Evolutionary conservation across 2,113 vertebrate genomes (phyloP), one percentile per base, ranked within the genome.

Genomic region (Pseudopipra pipra): DNA sequence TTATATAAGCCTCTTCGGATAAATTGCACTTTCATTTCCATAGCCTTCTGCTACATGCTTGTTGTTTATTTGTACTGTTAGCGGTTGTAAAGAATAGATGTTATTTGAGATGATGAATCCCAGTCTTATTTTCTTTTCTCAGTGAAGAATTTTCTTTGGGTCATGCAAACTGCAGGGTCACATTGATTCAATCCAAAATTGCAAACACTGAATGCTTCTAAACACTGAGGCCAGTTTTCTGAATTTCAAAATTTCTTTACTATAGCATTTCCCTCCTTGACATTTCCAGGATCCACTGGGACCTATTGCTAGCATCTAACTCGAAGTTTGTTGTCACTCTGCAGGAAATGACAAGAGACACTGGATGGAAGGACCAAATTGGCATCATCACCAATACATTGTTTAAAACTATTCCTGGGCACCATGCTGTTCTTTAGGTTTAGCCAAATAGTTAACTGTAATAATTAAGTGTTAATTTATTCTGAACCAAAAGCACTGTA

Each of bases 1-100:
- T 96, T 89, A 82, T 37, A 49, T 94, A 89, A 82, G 22, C 15
- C 72, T 87, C 77, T 85, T 92, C 54, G 73, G 41, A 87, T 91
- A 47, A 91, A 78, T 82, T 79, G 52, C 46, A 33, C 24, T 94
- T 95, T 75, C 76, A 74, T 93, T 81, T 75, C 35, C 18, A 15
- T n/a, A 79, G 71, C n/a, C 25, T 74, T 71, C 61, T 93, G 33
- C 62, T 89, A 46, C 0, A 0, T 90, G 59, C 41, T 85, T 76
- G 30, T 79, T 93, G 43, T 92, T 95, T 89, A 68, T 87, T 87
- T 39, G 12, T 91, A 49, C 33, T 88, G 27, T 83, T 93, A 90
- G 41, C 77, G 28, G 31, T 43, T 91, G 51, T 44, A 74, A 35
- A 90, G 20, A 54, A 33, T 77, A 89, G 43, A 62, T 91, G 41